phyloP scores from a whole-genome alignment of 1,140 invertebrate species.

The Anastrepha ludens region DNA sequence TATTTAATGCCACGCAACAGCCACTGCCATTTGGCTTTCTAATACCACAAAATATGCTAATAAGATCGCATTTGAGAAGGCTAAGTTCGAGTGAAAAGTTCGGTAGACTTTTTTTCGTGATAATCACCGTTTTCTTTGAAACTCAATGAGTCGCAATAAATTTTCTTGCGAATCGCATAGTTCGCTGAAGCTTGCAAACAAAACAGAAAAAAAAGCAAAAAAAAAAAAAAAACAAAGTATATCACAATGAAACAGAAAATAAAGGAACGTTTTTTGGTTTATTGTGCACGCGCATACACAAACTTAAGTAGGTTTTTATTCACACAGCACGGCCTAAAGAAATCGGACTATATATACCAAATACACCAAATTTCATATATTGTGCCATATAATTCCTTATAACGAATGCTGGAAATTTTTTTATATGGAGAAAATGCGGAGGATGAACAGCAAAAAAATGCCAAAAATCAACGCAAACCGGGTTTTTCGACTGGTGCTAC shows the following conservation, averaged over 20 bases:
- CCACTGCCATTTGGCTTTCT: neutral
- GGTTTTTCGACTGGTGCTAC: no score
- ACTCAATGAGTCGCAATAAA: constrained; percentile 24
- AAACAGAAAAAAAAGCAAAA: neutral
- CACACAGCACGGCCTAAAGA: no score
- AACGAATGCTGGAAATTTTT: no score
- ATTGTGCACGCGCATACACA: no score
- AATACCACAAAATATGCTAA: constrained; percentile 38
- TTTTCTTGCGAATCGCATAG: neutral
- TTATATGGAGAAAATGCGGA: no score
- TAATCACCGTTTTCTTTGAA: constrained; percentile 1
- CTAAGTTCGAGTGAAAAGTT: constrained; percentile 1
- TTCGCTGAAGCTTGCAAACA: neutral
- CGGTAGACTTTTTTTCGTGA: neutral
- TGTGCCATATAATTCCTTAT: no score
- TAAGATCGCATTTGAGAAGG: neutral
- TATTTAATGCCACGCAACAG: neutral
- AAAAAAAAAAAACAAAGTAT: neutral
- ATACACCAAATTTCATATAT: no score
- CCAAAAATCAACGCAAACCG: no score
- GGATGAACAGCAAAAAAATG: no score
- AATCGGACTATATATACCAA: no score
- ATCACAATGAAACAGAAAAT: neutral
- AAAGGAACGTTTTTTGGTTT: no score
- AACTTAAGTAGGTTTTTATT: no score